These are phyloP conservation scores for Macaca nemestrina DNA, from an alignment of 2,113 vertebrate genomes.

Conservation along the genomic window DNA sequence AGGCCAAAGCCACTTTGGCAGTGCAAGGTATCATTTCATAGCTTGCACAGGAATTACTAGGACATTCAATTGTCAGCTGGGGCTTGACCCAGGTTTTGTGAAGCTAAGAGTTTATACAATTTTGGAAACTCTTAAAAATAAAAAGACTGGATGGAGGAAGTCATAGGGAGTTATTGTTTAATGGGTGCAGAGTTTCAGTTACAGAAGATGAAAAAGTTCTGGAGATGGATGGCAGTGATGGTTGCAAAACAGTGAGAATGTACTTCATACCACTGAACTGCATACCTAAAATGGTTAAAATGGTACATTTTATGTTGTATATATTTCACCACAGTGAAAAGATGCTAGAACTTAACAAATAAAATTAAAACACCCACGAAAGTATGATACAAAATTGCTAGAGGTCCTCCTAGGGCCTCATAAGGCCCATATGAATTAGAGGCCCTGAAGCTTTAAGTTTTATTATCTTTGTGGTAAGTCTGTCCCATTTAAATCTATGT, in stretches of 20 bases:
- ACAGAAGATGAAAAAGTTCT: not conserved
- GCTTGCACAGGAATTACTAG: not conserved
- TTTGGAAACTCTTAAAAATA: slow-evolving; percentile 13
- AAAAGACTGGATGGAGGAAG: not conserved
- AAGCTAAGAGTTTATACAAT: not conserved
- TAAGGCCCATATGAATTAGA: not conserved
- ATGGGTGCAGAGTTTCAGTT: not conserved
- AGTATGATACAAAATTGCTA: not conserved
- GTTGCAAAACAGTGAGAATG: not conserved
- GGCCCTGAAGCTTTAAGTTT: not conserved
- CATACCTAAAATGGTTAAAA: not conserved
- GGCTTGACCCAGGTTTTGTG: not conserved
- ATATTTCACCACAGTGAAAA: not conserved
- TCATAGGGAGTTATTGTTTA: not conserved
- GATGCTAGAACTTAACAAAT: not conserved
- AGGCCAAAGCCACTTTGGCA: not conserved
- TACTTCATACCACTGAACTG: not conserved
- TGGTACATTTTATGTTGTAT: not conserved
- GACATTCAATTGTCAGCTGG: not conserved
- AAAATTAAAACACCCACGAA: not conserved
- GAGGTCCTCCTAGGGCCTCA: not conserved
- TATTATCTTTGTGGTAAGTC: not conserved
- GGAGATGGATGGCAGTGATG: not conserved
- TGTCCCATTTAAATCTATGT: slow-evolving; percentile 20
- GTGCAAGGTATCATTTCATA: not conserved